phyloP scores from a whole-genome alignment of 2,113 vertebrate species.

The Neopipo cinnamomea region DNA sequence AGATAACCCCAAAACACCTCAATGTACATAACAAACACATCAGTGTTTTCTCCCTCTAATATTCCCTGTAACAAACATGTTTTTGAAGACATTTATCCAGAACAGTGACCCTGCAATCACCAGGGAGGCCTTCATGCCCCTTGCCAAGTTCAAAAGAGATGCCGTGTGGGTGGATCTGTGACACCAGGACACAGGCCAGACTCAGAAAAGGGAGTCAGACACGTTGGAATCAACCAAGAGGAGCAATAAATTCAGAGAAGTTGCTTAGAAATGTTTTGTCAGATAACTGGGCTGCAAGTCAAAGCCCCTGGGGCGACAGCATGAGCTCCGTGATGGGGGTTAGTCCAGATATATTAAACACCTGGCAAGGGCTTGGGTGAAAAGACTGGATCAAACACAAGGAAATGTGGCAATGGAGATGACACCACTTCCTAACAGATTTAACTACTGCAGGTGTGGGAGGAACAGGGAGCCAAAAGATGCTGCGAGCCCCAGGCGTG shows the following conservation, averaged over 20 bases:
- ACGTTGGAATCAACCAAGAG: not conserved
- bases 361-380: not conserved
- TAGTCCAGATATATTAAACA: not conserved
- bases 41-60: not conserved
- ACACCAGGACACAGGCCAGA: not conserved
- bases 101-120: not conserved
- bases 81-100: not conserved
- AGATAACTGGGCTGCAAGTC: not conserved
- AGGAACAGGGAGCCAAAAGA: not conserved
- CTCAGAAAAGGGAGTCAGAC: not conserved
- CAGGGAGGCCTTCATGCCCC: not conserved
- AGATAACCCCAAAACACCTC: not conserved
- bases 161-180: not conserved
- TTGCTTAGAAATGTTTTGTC: not conserved
- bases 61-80: not conserved
- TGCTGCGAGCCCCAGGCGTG: not conserved
- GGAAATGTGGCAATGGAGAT: not conserved
- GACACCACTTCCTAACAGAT: not conserved
- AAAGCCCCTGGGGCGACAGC: not conserved
- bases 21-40: not conserved
- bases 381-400: not conserved
- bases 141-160: not conserved
- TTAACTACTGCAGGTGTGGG: not conserved
- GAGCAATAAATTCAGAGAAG: not conserved
- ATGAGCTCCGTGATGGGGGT: accelerated